phyloP scores from a whole-genome alignment of 92 coral and sea anemone species.

The Heliopora coerulea region DNA sequence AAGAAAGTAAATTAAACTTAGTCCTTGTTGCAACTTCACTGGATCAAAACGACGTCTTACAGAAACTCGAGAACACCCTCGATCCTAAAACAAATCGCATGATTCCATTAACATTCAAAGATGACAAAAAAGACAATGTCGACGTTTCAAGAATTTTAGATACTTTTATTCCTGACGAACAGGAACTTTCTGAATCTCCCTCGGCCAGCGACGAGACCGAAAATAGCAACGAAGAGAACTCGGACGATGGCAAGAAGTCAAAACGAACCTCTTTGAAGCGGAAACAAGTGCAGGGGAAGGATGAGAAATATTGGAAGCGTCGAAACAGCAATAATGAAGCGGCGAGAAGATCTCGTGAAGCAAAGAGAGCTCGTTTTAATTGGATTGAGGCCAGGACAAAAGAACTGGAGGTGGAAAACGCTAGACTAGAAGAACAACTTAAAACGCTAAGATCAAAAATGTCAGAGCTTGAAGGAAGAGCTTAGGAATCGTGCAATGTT shows the following conservation, averaged over 20 bases:
- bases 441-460: constrained; percentile 56
- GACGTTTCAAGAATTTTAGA: neutral
- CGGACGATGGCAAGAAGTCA: neutral
- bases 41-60: constrained; percentile 9
- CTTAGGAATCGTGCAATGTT: too few relatives aligned
- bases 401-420: constrained; percentile 66
- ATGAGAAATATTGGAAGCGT: constrained; percentile 37
- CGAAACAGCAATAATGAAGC: constrained; percentile 40
- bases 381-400: constrained; percentile 37
- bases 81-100: constrained; percentile 23
- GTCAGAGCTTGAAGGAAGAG: constrained; percentile 30
- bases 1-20: constrained; percentile 18
- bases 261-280: neutral
- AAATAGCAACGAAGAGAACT: neutral
- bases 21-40: constrained; percentile 32
- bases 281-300: neutral
- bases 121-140: neutral
- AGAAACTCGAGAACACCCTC: constrained; percentile 9
- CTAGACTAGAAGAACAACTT: constrained; percentile 60
- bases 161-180: neutral
- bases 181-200: neutral
- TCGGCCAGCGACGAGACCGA: neutral
- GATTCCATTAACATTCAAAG: constrained; percentile 17
- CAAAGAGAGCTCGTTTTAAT: constrained; percentile 29
- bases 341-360: constrained; percentile 35